These are phyloP conservation scores for Megaustenia siamemsis DNA, from an alignment of 2,888 invertebrate species.

Conservation along the genomic window DNA sequence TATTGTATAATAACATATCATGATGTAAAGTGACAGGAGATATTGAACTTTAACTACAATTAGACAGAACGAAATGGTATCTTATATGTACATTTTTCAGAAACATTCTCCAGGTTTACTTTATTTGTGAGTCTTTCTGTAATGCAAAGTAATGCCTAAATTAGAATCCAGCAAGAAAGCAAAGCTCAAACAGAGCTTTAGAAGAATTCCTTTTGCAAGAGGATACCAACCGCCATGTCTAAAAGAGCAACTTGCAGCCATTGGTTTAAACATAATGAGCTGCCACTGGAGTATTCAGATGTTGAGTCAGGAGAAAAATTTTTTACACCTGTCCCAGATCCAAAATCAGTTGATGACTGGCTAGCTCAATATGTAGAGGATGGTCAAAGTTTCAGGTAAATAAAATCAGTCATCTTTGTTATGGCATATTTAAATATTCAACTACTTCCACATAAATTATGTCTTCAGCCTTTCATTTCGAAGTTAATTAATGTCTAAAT, in stretches of 20 bases:
- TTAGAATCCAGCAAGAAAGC: constrained; percentile 10
- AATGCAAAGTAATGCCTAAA: constrained; percentile 10
- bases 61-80: too few species aligned
- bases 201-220: constrained; percentile 65
- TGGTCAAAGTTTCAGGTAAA: constrained; percentile 71
- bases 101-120: too few species aligned
- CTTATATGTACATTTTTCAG: too few species aligned
- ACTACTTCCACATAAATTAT: too few species aligned
- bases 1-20: too few species aligned
- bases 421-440: background rate
- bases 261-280: constrained; percentile 60
- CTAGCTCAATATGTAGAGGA: constrained; percentile 76
- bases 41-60: too few species aligned
- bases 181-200: constrained; percentile 16
- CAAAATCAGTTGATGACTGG: constrained; percentile 75
- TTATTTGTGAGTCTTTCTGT: too few species aligned
- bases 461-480: too few species aligned
- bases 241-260: constrained; percentile 63
- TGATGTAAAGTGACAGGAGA: too few species aligned
- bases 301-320: constrained; percentile 52
- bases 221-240: constrained; percentile 68
- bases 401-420: background rate
- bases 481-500: too few species aligned
- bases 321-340: constrained; percentile 69
- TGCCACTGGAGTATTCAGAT: constrained; percentile 50